Conservation (phyloP, 1,140 invertebrate genomes). For the Palaemon carinicauda region DNA sequence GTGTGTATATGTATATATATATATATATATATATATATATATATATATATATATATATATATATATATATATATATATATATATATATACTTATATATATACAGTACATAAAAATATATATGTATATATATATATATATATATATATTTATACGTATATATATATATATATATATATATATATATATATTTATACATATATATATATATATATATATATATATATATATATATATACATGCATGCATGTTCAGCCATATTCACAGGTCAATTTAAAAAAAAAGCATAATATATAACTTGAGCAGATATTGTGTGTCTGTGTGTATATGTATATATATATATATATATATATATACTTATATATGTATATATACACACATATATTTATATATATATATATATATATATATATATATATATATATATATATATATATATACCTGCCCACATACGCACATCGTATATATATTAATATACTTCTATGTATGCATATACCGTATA, state of each 20-base stretch:
- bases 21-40: not conserved
- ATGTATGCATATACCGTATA: not conserved
- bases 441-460: too few relatives aligned
- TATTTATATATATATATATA: not conserved
- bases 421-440: not conserved
- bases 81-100: not conserved
- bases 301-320: not conserved
- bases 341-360: slow-evolving; percentile 17
- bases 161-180: not conserved
- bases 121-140: slow-evolving; percentile 1
- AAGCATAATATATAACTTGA: too few relatives aligned
- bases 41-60: not conserved
- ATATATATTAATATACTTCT: not conserved
- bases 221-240: slow-evolving; percentile 24
- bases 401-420: not conserved
- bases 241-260: not conserved
- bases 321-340: not conserved
- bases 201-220: slow-evolving; percentile 11
- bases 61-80: slow-evolving; percentile 3
- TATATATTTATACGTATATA: not conserved
- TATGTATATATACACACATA: slow-evolving; percentile 2
- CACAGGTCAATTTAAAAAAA: too few relatives aligned
- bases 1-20: not conserved
- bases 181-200: not conserved
- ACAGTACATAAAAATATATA: not conserved